A percentile compares a stretch with the other conserved stretches of the same genome.
phyloP scores from a whole-genome alignment of 2,113 vertebrate genomes.

The Osmerus mordax region DNA sequence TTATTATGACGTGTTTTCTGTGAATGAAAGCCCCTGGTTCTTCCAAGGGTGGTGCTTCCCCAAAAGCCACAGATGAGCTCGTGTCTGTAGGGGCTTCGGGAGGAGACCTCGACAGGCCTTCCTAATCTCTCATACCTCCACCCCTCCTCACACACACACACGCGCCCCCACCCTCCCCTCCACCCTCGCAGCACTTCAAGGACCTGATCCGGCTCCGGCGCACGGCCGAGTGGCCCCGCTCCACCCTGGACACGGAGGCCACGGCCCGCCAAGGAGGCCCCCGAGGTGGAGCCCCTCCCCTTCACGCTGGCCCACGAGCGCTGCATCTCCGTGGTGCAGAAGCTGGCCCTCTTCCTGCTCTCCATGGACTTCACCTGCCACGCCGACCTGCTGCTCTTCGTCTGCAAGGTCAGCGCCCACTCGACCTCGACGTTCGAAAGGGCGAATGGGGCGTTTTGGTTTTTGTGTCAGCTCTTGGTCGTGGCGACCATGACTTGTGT shows the following conservation, averaged over 20 bases:
- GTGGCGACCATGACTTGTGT: too few relatives aligned
- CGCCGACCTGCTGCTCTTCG: slow-evolving; percentile 94
- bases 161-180: background rate
- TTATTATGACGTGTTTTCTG: too few relatives aligned
- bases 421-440: too few relatives aligned
- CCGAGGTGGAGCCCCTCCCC: slow-evolving; percentile 92
- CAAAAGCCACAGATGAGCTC: too few relatives aligned
- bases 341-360: slow-evolving; percentile 91
- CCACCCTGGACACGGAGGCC: slow-evolving; percentile 89
- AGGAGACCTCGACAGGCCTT: too few relatives aligned
- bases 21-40: too few relatives aligned
- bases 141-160: too few relatives aligned
- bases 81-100: too few relatives aligned
- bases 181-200: slow-evolving; percentile 87
- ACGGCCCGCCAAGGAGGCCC: slow-evolving; percentile 87
- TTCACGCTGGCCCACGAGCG: slow-evolving; percentile 96
- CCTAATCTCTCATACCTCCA: too few relatives aligned
- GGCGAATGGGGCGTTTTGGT: too few relatives aligned
- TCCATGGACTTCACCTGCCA: slow-evolving; percentile 99
- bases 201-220: slow-evolving; percentile 95
- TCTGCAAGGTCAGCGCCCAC: slow-evolving; percentile 85
- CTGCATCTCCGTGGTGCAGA: slow-evolving; percentile 97
- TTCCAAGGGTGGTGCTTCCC: too few relatives aligned
- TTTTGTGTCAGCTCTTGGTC: too few relatives aligned
- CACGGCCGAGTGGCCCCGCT: slow-evolving; percentile 96